These are phyloP conservation scores for Ernsta delagoae DNA, from an alignment of 2,888 invertebrate genomes.

Conservation along the genomic window DNA sequence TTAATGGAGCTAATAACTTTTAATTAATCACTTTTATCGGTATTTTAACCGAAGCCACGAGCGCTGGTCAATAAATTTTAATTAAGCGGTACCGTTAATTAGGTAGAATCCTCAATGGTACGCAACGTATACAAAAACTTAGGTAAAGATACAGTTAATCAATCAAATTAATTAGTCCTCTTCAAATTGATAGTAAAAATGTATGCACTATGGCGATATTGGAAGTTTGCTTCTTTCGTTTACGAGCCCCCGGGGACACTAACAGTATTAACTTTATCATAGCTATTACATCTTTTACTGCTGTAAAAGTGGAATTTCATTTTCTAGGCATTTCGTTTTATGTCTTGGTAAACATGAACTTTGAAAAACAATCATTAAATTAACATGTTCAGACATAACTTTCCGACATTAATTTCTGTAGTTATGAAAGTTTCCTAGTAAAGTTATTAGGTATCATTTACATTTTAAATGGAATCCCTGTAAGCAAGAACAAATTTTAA, in stretches of 20 bases:
- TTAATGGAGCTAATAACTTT: not conserved
- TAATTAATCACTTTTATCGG: not conserved
- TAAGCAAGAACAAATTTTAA: too few relatives aligned
- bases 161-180: not conserved
- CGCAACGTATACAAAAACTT: not conserved
- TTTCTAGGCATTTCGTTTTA: not conserved
- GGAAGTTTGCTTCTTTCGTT: not conserved
- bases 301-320: not conserved
- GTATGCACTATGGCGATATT: constrained; percentile 2
- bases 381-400: not conserved
- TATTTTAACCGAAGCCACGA: not conserved
- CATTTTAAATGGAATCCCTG: too few relatives aligned
- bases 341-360: not conserved
- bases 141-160: not conserved
- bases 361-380: not conserved
- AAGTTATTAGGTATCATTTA: too few relatives aligned
- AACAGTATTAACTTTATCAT: not conserved
- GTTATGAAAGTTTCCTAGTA: too few relatives aligned
- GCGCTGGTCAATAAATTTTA: not conserved
- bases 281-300: not conserved
- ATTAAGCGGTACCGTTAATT: not conserved
- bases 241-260: not conserved
- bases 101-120: not conserved
- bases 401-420: too few relatives aligned
- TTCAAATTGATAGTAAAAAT: constrained; percentile 6